Percentiles rank a stretch among this genome's conserved stretches.
Evolutionary conservation across 2,888 invertebrate species (phyloP).

Genomic region (Scrobipalpa costella): DNA sequence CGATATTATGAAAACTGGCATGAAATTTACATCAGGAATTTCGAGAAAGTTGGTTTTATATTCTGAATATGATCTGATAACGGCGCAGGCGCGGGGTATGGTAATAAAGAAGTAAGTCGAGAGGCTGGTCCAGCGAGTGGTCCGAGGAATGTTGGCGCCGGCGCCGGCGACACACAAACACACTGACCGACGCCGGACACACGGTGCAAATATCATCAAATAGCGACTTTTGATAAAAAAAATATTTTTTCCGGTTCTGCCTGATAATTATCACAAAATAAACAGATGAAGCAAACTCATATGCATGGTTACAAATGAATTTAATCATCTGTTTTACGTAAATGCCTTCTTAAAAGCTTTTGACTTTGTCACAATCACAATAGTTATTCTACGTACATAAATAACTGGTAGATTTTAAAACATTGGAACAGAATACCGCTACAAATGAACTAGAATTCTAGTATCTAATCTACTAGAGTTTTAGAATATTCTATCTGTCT

Average conservation of each 20-base stretch:
- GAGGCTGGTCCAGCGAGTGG: background rate
- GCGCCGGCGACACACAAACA: constrained; percentile 23
- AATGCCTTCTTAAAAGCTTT: too few relatives aligned
- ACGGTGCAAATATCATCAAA: background rate
- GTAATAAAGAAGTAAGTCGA: constrained; percentile 6
- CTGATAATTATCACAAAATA: background rate
- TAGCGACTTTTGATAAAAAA: background rate
- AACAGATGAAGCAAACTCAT: too few relatives aligned
- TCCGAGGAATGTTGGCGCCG: constrained; percentile 42
- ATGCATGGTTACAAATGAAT: too few relatives aligned
- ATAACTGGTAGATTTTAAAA: too few relatives aligned
- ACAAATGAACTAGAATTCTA: too few relatives aligned
- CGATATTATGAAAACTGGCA: constrained; percentile 21
- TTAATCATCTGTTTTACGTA: too few relatives aligned
- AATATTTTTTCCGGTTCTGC: background rate
- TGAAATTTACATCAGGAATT: background rate
- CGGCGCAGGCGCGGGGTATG: background rate
- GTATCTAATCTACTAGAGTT: too few relatives aligned
- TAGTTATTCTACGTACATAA: too few relatives aligned
- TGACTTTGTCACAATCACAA: too few relatives aligned
- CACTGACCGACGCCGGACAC: background rate
- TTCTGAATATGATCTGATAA: constrained; percentile 14
- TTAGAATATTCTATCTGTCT: too few relatives aligned
- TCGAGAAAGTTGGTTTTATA: background rate
- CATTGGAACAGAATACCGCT: too few relatives aligned